Evolutionary conservation across 1,140 invertebrate genomes (phyloP), one percentile per base, ranked within the genome.

Genomic region (Drosophila trapezifrons): DNA sequence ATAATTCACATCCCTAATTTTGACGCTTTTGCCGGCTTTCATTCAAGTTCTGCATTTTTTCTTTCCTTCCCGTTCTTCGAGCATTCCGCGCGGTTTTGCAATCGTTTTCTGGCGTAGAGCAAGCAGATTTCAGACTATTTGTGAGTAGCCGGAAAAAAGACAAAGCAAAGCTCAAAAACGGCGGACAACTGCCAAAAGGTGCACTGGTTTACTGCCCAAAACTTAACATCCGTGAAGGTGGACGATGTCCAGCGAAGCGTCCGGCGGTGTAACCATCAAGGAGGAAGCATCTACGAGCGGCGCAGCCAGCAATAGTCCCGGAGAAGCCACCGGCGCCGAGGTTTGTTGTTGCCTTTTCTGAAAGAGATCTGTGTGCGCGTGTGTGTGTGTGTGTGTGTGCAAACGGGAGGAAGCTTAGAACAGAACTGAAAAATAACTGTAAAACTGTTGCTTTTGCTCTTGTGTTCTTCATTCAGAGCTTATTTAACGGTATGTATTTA

Each of bases 221-320:
- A 29, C 9, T 58, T 8, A 35, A 47, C 12, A 40, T 17, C 15
- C 4, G 18, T 20, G 25, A 15, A 22, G 2, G 59, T 62, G 76
- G 66, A 63, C 43, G 27, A 76, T 84, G 63, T 65, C 81, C 17
- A 62, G 45, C 12, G 80, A 82, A 46, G 46, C 80, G 35, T 27
- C 70, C 37, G 64, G 80, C 60, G 57, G 62, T n/a, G 78, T 71
- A 18, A 79, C 56, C 7, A 69, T 42, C 15, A 60, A 58, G 49
- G 81, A 49, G 22, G 67, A 57, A 69, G 65, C 46, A 66, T 62
- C 70, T n/a, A 60, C 54, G 40, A 80, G 22, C 45, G 65, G 66
- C 40, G 32, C 58, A 32, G 52, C 60, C 15, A 40, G 29, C 43
- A 69, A 35, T 13, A 47, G 12, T 35, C 18, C 66, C 1, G 35